Percentiles rank a stretch among this genome's conserved stretches.
phyloP scores from a whole-genome alignment of 2,888 invertebrate genomes.

The Hartigia nigra region DNA sequence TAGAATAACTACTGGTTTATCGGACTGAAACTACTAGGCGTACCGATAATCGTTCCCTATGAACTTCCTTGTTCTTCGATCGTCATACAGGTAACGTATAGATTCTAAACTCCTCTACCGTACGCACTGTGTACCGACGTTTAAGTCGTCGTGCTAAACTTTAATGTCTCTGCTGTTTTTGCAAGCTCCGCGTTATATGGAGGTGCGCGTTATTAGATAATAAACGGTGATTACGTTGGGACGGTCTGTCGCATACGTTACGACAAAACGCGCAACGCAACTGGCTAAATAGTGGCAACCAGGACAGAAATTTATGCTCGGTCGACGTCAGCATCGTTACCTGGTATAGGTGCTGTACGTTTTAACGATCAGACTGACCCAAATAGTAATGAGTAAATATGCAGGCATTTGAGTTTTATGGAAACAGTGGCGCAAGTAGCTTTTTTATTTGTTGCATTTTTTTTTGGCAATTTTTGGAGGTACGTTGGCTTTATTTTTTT shows the following conservation, averaged over 20 bases:
- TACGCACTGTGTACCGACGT: background rate
- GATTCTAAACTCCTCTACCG: background rate
- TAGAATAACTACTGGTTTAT: background rate
- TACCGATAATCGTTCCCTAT: background rate
- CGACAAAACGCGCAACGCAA: background rate
- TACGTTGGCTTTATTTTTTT: background rate
- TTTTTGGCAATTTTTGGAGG: background rate
- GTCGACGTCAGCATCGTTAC: slow-evolving; percentile 16
- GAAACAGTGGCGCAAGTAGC: background rate
- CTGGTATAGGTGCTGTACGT: slow-evolving; percentile 26
- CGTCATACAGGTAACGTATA: background rate
- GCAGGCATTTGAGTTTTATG: background rate
- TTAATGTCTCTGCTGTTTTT: background rate
- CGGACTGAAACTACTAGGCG: background rate
- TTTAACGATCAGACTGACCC: slow-evolving; percentile 43
- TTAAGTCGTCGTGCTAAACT: background rate
- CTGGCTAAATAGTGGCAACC: background rate
- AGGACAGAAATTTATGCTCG: slow-evolving; percentile 37
- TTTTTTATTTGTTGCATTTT: background rate
- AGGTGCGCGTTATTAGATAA: background rate
- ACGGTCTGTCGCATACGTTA: background rate
- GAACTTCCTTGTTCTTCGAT: background rate
- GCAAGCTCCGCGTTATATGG: background rate
- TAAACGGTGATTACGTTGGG: background rate
- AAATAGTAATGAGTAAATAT: slow-evolving; percentile 18